Evolutionary conservation across 2,888 invertebrate species (phyloP), one percentile per base, ranked within the genome.

Genomic region (Digitonthophagus gazella): DNA sequence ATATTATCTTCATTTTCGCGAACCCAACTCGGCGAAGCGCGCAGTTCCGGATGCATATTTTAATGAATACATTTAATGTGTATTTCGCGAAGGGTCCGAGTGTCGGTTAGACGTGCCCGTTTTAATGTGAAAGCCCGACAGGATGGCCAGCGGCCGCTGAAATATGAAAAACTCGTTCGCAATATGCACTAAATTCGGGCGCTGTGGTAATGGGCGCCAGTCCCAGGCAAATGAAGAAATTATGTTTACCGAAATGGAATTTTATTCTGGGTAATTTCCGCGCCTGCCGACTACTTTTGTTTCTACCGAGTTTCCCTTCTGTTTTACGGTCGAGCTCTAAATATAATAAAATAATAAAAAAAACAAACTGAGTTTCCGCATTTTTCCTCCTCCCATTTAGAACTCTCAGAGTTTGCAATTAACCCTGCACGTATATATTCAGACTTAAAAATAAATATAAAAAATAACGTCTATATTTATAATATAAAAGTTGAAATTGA

Each of bases 11-110:
- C 28, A 58, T 58, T 58, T 58, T 58, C 14, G 15, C 4, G 16
- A 58, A 8, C 4, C 4, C 15, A 16, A 58, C 18, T 8, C 58
- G 58, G 58, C 2, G 11, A 57, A 1, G 3, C 15, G 57, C 16
- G 14, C 16, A 8, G 16, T 58, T 18, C 15, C 11, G 58, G 8
- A 58, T 58, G 15, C 58, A 58, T 58, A 58, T 58, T 58, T 58
- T 58, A 58, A 58, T 58, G 58, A 58, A 58, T 58, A 16, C 58
- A 58, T 58, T 58, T 58, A 58, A 58, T 58, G 18, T 58, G n/a
- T 15, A 5, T 18, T 5, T 6, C 15, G 58, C 11, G 18, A 58
- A 58, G 15, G 18, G n/a, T 3, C 58, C 58, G 58, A 44, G 28
- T 44, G 28, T 44, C 28, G 28, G 28, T 44, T 11, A 44, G 28